These are phyloP conservation scores for Pocillopora grandis DNA, from an alignment of 92 coral and sea anemone genomes.

Conservation along the genomic window DNA sequence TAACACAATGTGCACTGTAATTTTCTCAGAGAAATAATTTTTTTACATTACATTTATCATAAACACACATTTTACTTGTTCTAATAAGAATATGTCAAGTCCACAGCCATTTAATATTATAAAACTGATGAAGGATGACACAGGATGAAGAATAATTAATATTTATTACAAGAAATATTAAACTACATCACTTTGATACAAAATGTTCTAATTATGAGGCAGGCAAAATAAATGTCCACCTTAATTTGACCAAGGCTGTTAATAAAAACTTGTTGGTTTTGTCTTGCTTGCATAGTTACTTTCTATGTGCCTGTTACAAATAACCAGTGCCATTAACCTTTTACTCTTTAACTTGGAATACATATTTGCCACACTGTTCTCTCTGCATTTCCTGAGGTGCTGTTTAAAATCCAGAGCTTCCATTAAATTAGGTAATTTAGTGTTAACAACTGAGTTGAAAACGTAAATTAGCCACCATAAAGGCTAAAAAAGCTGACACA, in stretches of 20 bases:
- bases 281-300: background rate
- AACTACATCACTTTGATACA: slow-evolving; percentile 9
- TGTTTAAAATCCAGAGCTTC: too few species aligned
- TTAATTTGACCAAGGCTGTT: background rate
- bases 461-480: too few species aligned
- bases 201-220: background rate
- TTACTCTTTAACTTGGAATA: too few species aligned
- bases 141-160: background rate
- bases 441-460: too few species aligned
- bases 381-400: too few species aligned
- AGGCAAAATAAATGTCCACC: slow-evolving; percentile 1
- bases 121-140: background rate
- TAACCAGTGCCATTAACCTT: too few species aligned
- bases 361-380: too few species aligned
- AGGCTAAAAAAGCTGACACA: too few species aligned
- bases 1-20: too few species aligned
- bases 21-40: too few species aligned
- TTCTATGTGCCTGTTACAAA: too few species aligned
- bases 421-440: too few species aligned
- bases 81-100: background rate
- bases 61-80: background rate
- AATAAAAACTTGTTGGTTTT: background rate
- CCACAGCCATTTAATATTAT: background rate
- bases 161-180: background rate
- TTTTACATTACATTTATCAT: background rate